A percentile compares a stretch with the other conserved stretches of the same genome.
Conservation (phyloP, 2,113 vertebrate species). For the Podilymbus podiceps region DNA sequence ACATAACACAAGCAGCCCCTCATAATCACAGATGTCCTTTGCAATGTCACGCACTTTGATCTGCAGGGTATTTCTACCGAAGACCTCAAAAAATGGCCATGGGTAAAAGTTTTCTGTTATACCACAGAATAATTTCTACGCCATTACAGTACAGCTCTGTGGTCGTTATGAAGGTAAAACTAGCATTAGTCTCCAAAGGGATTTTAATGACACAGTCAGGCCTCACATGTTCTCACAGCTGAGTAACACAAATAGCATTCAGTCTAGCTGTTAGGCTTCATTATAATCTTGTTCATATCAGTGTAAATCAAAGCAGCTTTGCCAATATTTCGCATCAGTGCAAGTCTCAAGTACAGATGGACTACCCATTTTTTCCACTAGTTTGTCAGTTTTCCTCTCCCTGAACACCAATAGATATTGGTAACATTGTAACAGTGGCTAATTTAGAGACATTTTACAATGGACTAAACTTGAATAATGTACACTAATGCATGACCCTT, state of each 20-base stretch:
- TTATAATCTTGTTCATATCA: background rate
- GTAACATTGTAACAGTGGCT: background rate
- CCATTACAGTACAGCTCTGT: background rate
- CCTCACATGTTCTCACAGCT: background rate
- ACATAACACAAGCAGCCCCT: background rate
- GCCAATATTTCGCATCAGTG: background rate
- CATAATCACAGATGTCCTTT: conserved; percentile 9
- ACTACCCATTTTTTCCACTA: background rate
- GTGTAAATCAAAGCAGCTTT: background rate
- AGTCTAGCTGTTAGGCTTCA: background rate
- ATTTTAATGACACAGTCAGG: background rate
- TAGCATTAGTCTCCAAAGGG: background rate
- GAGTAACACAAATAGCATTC: background rate
- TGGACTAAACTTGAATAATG: background rate
- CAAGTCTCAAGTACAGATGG: background rate
- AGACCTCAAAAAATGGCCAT: background rate
- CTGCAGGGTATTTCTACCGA: background rate
- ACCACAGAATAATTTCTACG: background rate
- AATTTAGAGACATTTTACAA: background rate
- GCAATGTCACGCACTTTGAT: background rate
- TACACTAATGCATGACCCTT: background rate
- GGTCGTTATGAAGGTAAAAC: background rate
- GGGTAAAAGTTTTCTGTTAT: background rate
- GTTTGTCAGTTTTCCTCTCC: background rate
- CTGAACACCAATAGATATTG: background rate